Base-by-base conservation (phyloP, 2,113 vertebrate species). In the Glareola pratincola region DNA sequence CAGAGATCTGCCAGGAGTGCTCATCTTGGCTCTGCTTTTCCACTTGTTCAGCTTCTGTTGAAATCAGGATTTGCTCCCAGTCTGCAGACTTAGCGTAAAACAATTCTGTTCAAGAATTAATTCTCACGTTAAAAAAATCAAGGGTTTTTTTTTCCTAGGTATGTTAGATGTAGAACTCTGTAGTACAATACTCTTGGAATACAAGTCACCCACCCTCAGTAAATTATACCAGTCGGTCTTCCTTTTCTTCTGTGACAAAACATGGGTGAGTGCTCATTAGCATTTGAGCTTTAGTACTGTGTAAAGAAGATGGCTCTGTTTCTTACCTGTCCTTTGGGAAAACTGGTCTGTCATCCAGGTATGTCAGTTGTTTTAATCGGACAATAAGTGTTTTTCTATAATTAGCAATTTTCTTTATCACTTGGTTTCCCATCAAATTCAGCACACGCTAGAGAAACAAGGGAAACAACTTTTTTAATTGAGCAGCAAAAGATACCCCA, bases 261-360 rank as follows among this genome's bases (percentile, higher is more conserved):
- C 71, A 29, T 11, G 18, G 48, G 14, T 21, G 30, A 72, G 21
- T 24, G 12, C 23, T 79, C 36, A 68, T 62, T 48, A 90, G 43
- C 45, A 60, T 66, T 89, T 39, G 53, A 77, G 66, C 34, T 75
- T 60, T 62, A 43, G 2, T 39, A 45, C 30, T 60, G 54, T 66
- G 71, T 62, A 60, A 96, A 48, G 47, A 48, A 23, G 56, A 57
- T 32, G 22, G 37, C 13, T 57, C 50, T 59, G 22, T 50, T 54
- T 91, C 97, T 98, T 96, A 99, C 99, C 99, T 99, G 30, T 99
- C 99, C 97, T 98, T 99, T 77, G 99, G 99, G 93, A 99, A 99
- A 56, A 99, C 98, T 1, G 99, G 99, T 43, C 98, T 98, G 86
- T 99, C 98, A 63, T 99, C 99, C 67, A 99, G 98, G 80, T 98